These are phyloP conservation scores for Cyprinodon diabolis DNA, from an alignment of 2,797 vertebrate genomes.

Conservation along the genomic window DNA sequence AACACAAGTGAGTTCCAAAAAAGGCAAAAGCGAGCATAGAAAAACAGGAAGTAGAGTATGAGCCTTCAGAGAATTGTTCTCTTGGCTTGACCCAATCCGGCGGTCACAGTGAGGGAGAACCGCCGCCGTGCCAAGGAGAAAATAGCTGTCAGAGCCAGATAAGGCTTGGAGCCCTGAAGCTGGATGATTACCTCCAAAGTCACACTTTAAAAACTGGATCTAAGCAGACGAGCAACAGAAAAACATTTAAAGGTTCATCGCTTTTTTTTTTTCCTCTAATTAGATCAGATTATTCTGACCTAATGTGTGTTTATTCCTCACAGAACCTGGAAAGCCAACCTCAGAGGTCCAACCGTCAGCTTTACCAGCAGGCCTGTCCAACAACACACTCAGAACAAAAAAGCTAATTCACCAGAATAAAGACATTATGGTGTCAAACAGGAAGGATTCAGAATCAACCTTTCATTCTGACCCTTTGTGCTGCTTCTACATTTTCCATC, in stretches of 20 bases:
- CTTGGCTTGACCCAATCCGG: slow-evolving; percentile 38
- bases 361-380: too few species aligned
- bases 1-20: slow-evolving; percentile 22
- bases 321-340: neutral
- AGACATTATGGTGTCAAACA: too few species aligned
- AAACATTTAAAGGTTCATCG: neutral
- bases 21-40: slow-evolving; percentile 24
- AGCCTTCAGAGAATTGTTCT: slow-evolving; percentile 15
- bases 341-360: neutral
- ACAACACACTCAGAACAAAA: too few species aligned
- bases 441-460: too few species aligned
- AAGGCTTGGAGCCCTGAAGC: slow-evolving; percentile 29
- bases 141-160: slow-evolving; percentile 45
- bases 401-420: too few species aligned
- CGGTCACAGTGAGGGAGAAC: slow-evolving; percentile 28
- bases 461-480: too few species aligned
- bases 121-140: slow-evolving; percentile 29
- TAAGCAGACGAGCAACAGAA: slow-evolving; percentile 5
- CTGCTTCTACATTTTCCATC: too few species aligned
- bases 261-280: neutral
- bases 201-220: slow-evolving; percentile 9
- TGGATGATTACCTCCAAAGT: slow-evolving; percentile 19
- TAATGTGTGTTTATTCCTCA: neutral
- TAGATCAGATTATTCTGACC: neutral
- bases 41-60: slow-evolving; percentile 29